Evolutionary conservation across 2,113 vertebrate genomes (phyloP), one percentile per base, ranked within the genome.

Genomic region (Pelmatolapia mariae): DNA sequence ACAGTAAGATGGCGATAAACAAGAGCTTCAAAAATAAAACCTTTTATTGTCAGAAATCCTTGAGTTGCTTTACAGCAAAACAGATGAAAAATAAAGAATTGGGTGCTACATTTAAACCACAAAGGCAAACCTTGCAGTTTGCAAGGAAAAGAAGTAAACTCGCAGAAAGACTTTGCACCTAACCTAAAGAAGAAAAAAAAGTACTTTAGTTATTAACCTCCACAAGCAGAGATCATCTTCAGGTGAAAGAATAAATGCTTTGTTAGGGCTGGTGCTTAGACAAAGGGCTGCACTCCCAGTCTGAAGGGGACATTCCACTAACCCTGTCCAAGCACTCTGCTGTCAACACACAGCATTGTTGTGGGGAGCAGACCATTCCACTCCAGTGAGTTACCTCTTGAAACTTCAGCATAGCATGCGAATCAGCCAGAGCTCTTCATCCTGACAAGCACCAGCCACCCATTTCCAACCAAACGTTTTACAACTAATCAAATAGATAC

Each of bases 291-390:
- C 40, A n/a, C 82, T 90, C 57, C 12, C 73, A 89, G 82, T 92
- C 87, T 84, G 89, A 90, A 86, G 79, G 87, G 89, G 91, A 95
- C 93, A 96, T 95, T 95, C 94, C 92, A 90, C 87, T 19, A 84
- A 94, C 86, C 86, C 91, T 47, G 93, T 93, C 88, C 82, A 40
- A 91, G 92, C 89, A 92, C 88, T 91, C 81, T 10, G 86, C 92
- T 94, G 94, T 96, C 95, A 95, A 95, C 94, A 94, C 94, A 93
- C 18, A 2, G 90, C 90, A 93, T 95, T 95, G 95, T 94, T 94
- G 89, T 83, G 61, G 33, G 56, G 89, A 91, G 91, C 57, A 22
- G 87, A 91, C 87, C 93, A 91, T 96, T 96, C 95, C 94, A 93
- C 92, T 91, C 91, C 89, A 90, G 78, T 92, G 91, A 93, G 78